Conservation (phyloP, 2,797 vertebrate species). For the Gastrophryne carolinensis region DNA sequence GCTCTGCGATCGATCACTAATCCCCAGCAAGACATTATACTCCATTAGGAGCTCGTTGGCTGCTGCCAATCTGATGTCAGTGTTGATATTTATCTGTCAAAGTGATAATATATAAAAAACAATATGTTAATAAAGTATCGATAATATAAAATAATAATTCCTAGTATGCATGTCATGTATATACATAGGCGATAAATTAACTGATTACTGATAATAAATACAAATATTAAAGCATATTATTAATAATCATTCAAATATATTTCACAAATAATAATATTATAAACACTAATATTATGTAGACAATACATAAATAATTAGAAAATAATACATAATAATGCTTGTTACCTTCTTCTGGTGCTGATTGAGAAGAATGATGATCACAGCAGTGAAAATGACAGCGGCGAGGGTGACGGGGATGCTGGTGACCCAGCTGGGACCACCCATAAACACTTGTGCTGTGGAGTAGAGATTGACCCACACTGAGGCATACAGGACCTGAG, state of each 20-base stretch:
- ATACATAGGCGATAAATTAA: too few relatives aligned
- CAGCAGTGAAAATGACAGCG: conserved; percentile 55
- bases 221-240: too few relatives aligned
- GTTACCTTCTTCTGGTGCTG: conserved; percentile 66
- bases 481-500: conserved; percentile 68
- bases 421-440: conserved; percentile 61
- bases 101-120: too few relatives aligned
- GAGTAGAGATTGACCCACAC: conserved; percentile 74
- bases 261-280: too few relatives aligned
- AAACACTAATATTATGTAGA: too few relatives aligned
- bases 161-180: too few relatives aligned
- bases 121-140: too few relatives aligned
- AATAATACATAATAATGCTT: too few relatives aligned
- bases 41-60: conserved; percentile 69
- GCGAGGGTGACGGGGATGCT: conserved; percentile 64
- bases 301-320: too few relatives aligned
- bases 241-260: too few relatives aligned
- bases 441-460: conserved; percentile 63
- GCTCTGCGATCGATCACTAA: conserved; percentile 64
- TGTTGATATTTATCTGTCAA: conserved; percentile 69
- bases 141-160: too few relatives aligned
- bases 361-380: conserved; percentile 61
- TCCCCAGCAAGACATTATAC: conserved; percentile 67
- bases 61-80: conserved; percentile 70
- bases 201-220: too few relatives aligned